Evolutionary conservation across 2,113 vertebrate genomes (phyloP).

Genomic region (Astatotilapia flaviijosephi): DNA sequence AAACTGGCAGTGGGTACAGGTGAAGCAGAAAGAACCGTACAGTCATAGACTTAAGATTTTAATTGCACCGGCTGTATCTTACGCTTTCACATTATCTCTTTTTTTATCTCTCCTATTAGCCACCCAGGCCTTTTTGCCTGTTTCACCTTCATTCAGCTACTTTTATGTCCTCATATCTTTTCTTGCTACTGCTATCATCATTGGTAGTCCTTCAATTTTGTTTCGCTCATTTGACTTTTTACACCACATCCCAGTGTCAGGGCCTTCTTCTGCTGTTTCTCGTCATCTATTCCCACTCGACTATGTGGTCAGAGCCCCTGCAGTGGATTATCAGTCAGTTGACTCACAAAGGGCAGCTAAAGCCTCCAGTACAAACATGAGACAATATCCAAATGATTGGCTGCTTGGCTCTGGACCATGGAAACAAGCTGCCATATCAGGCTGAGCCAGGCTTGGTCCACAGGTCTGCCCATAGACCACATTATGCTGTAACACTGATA

Average conservation of each 20-base stretch:
- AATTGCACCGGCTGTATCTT: constrained; percentile 7
- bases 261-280: background rate
- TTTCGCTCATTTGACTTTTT: background rate
- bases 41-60: background rate
- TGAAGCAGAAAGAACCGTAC: constrained; percentile 20
- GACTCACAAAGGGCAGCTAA: constrained; percentile 55
- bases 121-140: background rate
- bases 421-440: constrained; percentile 49
- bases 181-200: background rate
- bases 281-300: background rate
- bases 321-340: constrained; percentile 63
- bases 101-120: background rate
- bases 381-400: constrained; percentile 58
- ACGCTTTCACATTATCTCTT: background rate
- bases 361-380: constrained; percentile 58
- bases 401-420: constrained; percentile 26
- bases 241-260: background rate
- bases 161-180: background rate
- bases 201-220: background rate
- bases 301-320: constrained; percentile 33
- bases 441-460: constrained; percentile 36
- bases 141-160: background rate
- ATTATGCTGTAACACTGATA: constrained; percentile 22
- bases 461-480: constrained; percentile 26
- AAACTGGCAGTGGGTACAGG: background rate